Evolutionary conservation across 2,888 invertebrate species (phyloP).

Genomic region (Acronicta aceris): DNA sequence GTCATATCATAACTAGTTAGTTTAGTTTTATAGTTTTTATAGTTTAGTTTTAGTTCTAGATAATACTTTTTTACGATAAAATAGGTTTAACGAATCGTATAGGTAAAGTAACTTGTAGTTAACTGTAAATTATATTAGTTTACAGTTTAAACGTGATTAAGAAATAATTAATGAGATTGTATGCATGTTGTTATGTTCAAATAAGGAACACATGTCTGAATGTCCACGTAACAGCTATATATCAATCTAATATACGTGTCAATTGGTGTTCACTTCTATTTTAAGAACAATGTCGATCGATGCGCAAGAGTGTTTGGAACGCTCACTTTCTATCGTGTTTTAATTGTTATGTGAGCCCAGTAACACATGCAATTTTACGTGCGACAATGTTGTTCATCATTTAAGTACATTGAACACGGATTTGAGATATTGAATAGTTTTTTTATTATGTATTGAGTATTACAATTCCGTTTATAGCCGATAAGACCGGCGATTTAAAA

Average conservation of each 20-base stretch:
- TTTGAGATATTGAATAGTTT: conserved; percentile 56
- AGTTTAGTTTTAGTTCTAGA: too few species aligned
- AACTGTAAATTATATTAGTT: too few species aligned
- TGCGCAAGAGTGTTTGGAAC: conserved; percentile 75
- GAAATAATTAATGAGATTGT: neutral
- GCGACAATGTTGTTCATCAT: conserved; percentile 80
- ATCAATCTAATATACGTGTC: conserved; percentile 77
- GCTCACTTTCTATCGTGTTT: conserved; percentile 87
- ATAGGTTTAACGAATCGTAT: too few species aligned
- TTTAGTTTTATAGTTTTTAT: too few species aligned
- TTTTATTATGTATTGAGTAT: conserved; percentile 4
- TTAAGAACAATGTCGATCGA: conserved; percentile 71
- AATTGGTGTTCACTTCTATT: conserved; percentile 79
- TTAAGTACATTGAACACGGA: conserved; percentile 75
- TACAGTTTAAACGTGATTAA: too few species aligned
- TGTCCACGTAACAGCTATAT: conserved; percentile 59
- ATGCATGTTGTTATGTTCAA: conserved; percentile 1
- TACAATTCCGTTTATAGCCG: neutral
- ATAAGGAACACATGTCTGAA: conserved; percentile 6
- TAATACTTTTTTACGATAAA: too few species aligned
- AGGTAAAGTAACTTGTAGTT: too few species aligned
- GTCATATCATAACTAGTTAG: too few species aligned
- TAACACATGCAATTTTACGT: conserved; percentile 88
- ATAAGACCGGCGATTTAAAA: too few species aligned
- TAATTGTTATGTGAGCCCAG: conserved; percentile 85